Evolutionary conservation across 2,888 invertebrate species (phyloP).

Genomic region (Cheilosia vulpina): DNA sequence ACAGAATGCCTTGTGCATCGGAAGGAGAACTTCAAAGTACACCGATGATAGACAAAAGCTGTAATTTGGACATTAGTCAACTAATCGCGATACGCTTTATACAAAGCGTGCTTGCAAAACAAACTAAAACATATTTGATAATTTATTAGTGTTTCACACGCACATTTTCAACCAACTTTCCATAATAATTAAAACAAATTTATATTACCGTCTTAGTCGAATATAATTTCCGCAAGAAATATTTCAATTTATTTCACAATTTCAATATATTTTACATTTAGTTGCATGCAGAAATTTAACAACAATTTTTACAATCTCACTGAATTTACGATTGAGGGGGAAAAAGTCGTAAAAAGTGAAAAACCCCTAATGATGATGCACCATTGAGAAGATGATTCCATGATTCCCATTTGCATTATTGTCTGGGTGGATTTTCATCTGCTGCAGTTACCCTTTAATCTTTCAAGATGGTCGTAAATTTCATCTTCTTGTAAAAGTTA

Average conservation of each 20-base stretch:
- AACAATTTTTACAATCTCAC: conserved; percentile 28
- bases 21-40: too few species aligned
- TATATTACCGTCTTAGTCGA: neutral
- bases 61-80: too few species aligned
- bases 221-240: conserved; percentile 3
- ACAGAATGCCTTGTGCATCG: too few species aligned
- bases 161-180: too few species aligned
- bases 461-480: conserved; percentile 42
- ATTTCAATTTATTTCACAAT: conserved; percentile 8
- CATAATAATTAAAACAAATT: neutral
- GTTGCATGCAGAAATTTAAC: conserved; percentile 14
- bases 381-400: conserved; percentile 37
- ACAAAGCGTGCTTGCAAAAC: too few species aligned
- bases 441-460: conserved; percentile 39
- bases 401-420: conserved; percentile 41
- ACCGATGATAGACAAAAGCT: too few species aligned
- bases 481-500: conserved; percentile 31
- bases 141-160: too few species aligned
- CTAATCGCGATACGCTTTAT: too few species aligned
- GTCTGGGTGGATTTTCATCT: conserved; percentile 52
- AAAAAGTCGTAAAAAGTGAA: conserved; percentile 28
- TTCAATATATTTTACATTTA: conserved; percentile 7
- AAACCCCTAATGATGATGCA: conserved; percentile 40
- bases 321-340: conserved; percentile 32
- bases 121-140: too few species aligned